Base-by-base conservation (phyloP, 2,888 invertebrate species). In the Drosophila nigritarsus region DNA sequence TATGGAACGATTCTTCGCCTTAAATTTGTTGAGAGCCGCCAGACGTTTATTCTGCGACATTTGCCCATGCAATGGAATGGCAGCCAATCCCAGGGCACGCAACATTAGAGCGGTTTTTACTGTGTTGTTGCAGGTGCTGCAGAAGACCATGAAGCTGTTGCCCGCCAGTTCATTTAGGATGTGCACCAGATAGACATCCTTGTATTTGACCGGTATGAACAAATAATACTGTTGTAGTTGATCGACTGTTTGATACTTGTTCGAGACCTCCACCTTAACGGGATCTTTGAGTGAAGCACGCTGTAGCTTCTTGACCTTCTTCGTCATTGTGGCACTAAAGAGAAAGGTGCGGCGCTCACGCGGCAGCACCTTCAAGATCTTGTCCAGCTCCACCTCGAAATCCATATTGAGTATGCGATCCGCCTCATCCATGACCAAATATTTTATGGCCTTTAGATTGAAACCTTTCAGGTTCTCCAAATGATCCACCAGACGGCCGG, bases 311-410 rank as follows among this genome's bases (percentile, higher is more conserved):
- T 97, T 97, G 0, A 99, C 97, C 93, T 98, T 98, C 91, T 98
- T 98, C 0, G 99, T 99, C 99, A 99, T 99, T 1, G 99, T 99
- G 0, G 99, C 99, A 0, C 99, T 99, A 94, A 99, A 99, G 18
- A 99, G 94, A 90, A 96, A 97, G 0, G 99, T 99, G 72, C 96
- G 94, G 5, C 99, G 95, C 87, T 99, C 98, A 34, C 97, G 95
- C 0, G 99, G 99, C 64, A 99, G 96, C 3, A 93, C 93, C 90
- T 96, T 96, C 3, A 99, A 93, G 65, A 99, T 99, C 94, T 99
- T 99, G 93, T 99, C 98, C 0, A 99, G 96, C 94, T 99, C 99
- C 15, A 97, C 96, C 94, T 99, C 99, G 92, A 99, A 99, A 92
- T 99, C 99, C 98, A 99, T 98, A 92, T 99, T 99, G 4, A 99